Evolutionary conservation across 2,888 invertebrate species (phyloP), one percentile per base, ranked within the genome.

Genomic region (Cataglyphis albicans): DNA sequence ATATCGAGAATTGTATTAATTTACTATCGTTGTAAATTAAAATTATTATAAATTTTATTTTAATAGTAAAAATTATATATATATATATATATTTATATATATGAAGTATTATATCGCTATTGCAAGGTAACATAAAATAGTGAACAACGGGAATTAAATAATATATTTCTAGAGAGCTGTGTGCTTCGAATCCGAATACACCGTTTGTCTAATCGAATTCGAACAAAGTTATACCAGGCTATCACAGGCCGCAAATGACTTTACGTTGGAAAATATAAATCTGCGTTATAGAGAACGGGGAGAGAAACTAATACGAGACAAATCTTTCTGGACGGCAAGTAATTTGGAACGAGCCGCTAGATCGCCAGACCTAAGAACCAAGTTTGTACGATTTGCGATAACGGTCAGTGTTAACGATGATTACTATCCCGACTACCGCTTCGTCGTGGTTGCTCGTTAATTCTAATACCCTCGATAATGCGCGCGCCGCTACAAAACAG

Each of bases 281-380:
- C 80, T 75, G 74, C 57, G 68, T 88, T 88, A 73, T 52, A 52
- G 48, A 52, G 48, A 21, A 2, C 48, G 48, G 68, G 73, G 72
- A 68, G 81, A 65, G 88, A 83, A 86, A 88, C 88, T 88, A 88
- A 88, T 88, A 88, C 82, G 83, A 83, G 85, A 88, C 89, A 83
- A 88, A 88, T 88, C 88, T 83, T 88, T 70, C 73, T 72, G 29
- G 67, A 67, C 32, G 68, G 84, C 48, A 76, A 82, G 75, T 88
- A 85, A 59, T 88, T 86, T 82, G 72, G 55, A 76, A 68, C 87
- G 65, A 87, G 85, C 85, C 70, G 38, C 67, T 65, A 65, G 48
- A 18, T 25, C 67, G 57, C 59, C 32, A 15, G 44, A n/a, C 38
- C 78, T 72, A 80, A 80, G 78, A 72, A 80, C 75, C 63, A 55